These are phyloP conservation scores for Lordiphosa fenestrarum DNA, from an alignment of 2,888 invertebrate species.

Conservation along the genomic window DNA sequence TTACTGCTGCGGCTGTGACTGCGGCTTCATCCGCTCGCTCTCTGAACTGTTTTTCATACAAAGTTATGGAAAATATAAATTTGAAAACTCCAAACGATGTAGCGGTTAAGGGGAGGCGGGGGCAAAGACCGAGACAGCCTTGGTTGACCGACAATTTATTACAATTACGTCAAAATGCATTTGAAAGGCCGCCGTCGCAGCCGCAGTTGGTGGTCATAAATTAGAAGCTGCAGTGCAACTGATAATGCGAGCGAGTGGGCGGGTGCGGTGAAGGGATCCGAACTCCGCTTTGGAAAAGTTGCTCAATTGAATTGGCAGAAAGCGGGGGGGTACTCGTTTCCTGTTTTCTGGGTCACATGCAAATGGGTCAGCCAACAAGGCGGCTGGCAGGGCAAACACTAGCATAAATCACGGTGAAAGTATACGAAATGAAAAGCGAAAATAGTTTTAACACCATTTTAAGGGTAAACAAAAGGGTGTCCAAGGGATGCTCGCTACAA, in stretches of 20 bases:
- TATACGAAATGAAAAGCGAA: constrained; percentile 58
- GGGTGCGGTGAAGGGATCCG: constrained; percentile 1
- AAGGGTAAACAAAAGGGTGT: no score
- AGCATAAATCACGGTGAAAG: constrained; percentile 62
- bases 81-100: constrained; percentile 26
- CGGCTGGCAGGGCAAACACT: constrained; percentile 13
- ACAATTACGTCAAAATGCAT: constrained; percentile 75
- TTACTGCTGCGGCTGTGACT: constrained; percentile 17
- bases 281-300: constrained; percentile 29
- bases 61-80: constrained; percentile 40
- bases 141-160: constrained; percentile 71
- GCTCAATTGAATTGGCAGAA: constrained; percentile 54
- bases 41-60: constrained; percentile 11
- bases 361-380: constrained; percentile 55
- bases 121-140: constrained; percentile 35
- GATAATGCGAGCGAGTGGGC: constrained; percentile 48
- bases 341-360: constrained; percentile 54
- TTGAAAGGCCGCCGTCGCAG: constrained; percentile 49
- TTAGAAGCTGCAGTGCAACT: constrained; percentile 70
- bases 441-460: constrained; percentile 44
- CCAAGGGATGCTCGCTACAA: no score
- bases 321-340: constrained; percentile 17
- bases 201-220: constrained; percentile 59
- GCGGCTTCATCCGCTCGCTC: constrained; percentile 1
- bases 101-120: constrained; percentile 9